Evolutionary conservation across 2,113 vertebrate genomes (phyloP).

Genomic region (Ovis canadensis): DNA sequence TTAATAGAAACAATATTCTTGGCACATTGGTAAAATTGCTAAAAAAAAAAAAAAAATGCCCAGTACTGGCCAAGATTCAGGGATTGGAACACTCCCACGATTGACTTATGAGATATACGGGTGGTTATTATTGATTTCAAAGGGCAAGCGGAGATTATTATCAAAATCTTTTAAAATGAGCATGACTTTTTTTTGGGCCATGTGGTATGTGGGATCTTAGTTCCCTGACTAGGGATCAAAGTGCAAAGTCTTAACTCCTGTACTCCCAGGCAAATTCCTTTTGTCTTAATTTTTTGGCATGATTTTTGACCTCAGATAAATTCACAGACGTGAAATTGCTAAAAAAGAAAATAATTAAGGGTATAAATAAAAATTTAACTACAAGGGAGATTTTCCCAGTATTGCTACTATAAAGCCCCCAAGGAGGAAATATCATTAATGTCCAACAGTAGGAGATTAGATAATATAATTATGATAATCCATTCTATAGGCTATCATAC

Average conservation of each 20-base stretch:
- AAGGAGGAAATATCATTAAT: neutral
- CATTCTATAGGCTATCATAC: neutral
- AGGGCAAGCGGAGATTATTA: neutral
- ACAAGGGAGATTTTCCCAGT: neutral
- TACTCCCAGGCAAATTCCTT: neutral
- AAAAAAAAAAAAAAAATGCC: neutral
- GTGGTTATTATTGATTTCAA: neutral
- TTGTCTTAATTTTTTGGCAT: neutral
- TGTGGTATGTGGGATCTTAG: neutral
- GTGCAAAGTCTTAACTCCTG: neutral
- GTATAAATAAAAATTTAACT: neutral
- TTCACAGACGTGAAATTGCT: neutral
- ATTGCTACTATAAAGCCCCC: neutral
- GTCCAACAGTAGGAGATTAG: neutral
- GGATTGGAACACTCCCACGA: neutral
- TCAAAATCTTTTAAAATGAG: neutral
- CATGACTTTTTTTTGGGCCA: neutral
- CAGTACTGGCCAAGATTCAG: neutral
- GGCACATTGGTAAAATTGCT: neutral
- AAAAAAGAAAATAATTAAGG: conserved; percentile 22
- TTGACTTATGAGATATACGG: neutral
- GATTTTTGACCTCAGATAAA: conserved; percentile 8
- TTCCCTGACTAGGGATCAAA: neutral
- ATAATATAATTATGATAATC: neutral
- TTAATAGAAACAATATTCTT: neutral